Evolutionary conservation across 2,797 vertebrate genomes (phyloP).

Genomic region (Cuniculus paca): DNA sequence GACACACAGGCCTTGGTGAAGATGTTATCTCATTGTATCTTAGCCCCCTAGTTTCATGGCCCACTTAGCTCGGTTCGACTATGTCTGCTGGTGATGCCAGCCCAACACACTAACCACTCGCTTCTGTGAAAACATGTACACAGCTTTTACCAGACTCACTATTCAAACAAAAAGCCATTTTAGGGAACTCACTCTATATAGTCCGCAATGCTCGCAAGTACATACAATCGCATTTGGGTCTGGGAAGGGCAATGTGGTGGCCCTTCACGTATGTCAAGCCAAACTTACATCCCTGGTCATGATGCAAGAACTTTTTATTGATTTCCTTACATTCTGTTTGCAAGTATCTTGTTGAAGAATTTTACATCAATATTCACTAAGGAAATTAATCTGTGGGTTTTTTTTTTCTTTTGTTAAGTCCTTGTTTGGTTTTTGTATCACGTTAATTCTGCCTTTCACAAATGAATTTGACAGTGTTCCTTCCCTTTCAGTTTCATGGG

Average conservation of each 20-base stretch:
- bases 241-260: too few relatives aligned
- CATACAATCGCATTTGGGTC: neutral
- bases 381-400: neutral
- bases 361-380: neutral
- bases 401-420: neutral
- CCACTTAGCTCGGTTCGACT: too few relatives aligned
- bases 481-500: neutral
- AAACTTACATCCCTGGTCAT: neutral
- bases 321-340: neutral
- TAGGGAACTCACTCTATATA: neutral
- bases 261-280: neutral
- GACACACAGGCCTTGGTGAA: neutral
- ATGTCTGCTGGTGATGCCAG: neutral
- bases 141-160: neutral
- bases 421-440: neutral
- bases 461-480: neutral
- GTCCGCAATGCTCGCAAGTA: neutral
- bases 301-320: neutral
- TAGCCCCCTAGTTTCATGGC: too few relatives aligned
- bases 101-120: neutral
- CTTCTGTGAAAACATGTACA: neutral
- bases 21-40: neutral
- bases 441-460: neutral
- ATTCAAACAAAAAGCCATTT: neutral
- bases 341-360: neutral